Conservation (phyloP, 1,140 invertebrate species). For the Acyrthosiphon pisum region DNA sequence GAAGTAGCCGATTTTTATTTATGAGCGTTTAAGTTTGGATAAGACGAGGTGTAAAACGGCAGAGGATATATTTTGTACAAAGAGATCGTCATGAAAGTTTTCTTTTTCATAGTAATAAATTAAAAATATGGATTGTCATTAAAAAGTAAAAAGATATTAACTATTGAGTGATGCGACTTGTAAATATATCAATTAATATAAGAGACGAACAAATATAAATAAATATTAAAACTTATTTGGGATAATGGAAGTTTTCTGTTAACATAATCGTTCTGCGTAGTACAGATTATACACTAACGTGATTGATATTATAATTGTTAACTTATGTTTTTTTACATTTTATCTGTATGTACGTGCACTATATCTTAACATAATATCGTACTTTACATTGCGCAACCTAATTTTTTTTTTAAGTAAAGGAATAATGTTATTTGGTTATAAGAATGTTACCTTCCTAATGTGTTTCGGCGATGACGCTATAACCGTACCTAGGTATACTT, state of each 20-base stretch:
- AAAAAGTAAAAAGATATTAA: not conserved
- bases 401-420: not conserved
- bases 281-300: not conserved
- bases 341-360: not conserved
- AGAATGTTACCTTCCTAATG: not conserved
- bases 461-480: not conserved
- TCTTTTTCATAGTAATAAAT: not conserved
- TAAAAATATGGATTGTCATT: not conserved
- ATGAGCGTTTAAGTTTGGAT: not conserved
- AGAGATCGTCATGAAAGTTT: not conserved
- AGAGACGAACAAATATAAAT: not conserved
- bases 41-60: not conserved
- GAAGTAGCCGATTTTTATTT: not conserved
- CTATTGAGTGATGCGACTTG: not conserved
- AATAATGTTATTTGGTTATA: not conserved
- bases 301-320: not conserved
- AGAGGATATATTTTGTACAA: not conserved
- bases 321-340: not conserved
- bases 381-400: not conserved
- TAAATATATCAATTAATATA: not conserved
- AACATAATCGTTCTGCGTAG: not conserved
- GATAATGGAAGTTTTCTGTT: not conserved
- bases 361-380: constrained; percentile 2
- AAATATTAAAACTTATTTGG: not conserved
- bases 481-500: not conserved